Base-by-base conservation (phyloP, 92 coral and sea anemone genomes). In the Actinostola sp. region DNA sequence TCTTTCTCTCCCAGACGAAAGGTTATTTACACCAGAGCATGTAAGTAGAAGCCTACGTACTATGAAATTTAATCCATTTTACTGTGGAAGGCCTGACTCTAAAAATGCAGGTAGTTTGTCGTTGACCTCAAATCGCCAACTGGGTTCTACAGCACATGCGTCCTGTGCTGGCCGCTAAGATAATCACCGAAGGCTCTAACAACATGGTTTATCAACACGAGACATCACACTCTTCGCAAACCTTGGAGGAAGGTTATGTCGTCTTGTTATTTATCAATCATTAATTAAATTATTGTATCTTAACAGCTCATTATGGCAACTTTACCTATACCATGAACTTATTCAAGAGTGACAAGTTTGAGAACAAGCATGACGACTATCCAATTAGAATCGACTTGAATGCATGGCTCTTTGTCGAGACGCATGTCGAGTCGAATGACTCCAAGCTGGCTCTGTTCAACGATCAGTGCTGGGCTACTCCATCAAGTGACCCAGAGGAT, bases 281-380 rank as follows among this genome's bases (percentile, higher is more conserved):
- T 25, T 53, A 9, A 53, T 25, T 25, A 16, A 1, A 2, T 5
- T 32, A 27, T 32, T 63, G 58, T 51, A 25, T 36, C 13, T 31
- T 53, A 51, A 13, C 87, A 90, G 96, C 84, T 44, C 89, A 84
- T 65, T 72, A 42, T 43, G 97, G 93, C 13, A 90, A 90, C 71
- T 90, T 90, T 55, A 87, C 93, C 12, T 90, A 79, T 77, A 17
- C 41, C 15, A 90, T 90, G 97, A 88, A 88, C 17, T 67, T 90
- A 78, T 88, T 72, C 65, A 45, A 84, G 50, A 72, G 77, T 20
- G 81, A 64, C 19, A 27, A 76, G 36, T 86, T 79, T 25, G 73
- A 68, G 27, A 56, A 63, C 0, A 66, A 59, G 8, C 73, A 83
- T 17, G 82, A 67, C 35, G 24, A 27, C 38, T 90, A 79, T 52